Conservation (phyloP, 1,140 invertebrate genomes). For the Anadara kagoshimensis region DNA sequence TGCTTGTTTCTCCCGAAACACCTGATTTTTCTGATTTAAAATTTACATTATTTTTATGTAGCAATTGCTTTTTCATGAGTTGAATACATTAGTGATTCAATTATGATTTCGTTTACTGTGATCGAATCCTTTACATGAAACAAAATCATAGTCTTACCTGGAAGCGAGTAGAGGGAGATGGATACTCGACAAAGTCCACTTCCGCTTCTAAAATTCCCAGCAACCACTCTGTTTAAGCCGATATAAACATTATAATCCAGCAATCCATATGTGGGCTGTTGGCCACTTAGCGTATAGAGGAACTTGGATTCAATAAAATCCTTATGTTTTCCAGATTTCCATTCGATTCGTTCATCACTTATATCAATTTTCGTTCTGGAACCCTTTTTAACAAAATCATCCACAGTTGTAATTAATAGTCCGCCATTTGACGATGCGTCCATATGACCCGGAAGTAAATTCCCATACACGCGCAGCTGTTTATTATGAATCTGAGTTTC, state of each 20-base stretch:
- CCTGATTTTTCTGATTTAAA: too few relatives aligned
- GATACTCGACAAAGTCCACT: constrained; percentile 67
- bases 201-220: constrained; percentile 62
- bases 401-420: constrained; percentile 61
- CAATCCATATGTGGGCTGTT: constrained; percentile 53
- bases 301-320: constrained; percentile 65
- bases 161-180: constrained; percentile 57
- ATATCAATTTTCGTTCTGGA: constrained; percentile 57
- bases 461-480: constrained; percentile 69
- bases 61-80: too few relatives aligned
- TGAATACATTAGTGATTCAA: too few relatives aligned
- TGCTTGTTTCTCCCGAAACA: too few relatives aligned
- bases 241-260: constrained; percentile 61
- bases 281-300: constrained; percentile 63
- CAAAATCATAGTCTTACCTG: constrained; percentile 40
- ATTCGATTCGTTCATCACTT: constrained; percentile 66
- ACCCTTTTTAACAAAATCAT: constrained; percentile 63
- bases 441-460: constrained; percentile 64
- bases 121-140: too few relatives aligned
- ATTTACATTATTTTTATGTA: too few relatives aligned
- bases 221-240: constrained; percentile 70
- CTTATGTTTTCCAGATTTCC: constrained; percentile 54
- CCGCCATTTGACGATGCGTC: constrained; percentile 68
- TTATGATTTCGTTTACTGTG: too few relatives aligned
- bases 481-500: constrained; percentile 68